Conservation (phyloP, 2,888 invertebrate species). For the Pterostichus niger region DNA sequence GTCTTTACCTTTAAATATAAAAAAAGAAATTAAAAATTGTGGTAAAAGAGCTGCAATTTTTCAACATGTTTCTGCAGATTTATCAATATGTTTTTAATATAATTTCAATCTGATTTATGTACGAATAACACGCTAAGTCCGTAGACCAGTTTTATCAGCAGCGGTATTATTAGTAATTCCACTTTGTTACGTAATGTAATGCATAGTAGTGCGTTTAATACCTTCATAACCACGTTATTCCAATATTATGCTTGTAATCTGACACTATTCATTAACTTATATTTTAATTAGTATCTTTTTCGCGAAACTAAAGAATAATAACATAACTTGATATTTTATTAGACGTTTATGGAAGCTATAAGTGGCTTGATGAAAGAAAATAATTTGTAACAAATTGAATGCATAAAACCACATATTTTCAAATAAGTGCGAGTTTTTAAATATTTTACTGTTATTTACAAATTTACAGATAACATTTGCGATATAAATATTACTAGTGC, state of each 20-base stretch:
- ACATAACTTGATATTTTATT: too few species aligned
- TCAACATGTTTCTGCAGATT: slow-evolving; percentile 50
- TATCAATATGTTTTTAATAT: slow-evolving; percentile 62
- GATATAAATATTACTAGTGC: slow-evolving; percentile 5
- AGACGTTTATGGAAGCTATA: too few species aligned
- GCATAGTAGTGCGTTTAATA: slow-evolving; percentile 33
- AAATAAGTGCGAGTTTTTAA: background rate
- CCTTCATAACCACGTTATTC: slow-evolving; percentile 1
- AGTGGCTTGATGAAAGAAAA: too few species aligned
- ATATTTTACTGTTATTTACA: background rate
- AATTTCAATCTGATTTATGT: slow-evolving; percentile 62
- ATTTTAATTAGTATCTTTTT: background rate
- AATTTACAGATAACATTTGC: too few species aligned
- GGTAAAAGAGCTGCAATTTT: slow-evolving; percentile 44
- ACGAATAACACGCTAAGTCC: slow-evolving; percentile 32
- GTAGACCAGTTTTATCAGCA: slow-evolving; percentile 52
- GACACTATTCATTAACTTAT: too few species aligned
- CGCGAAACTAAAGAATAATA: too few species aligned
- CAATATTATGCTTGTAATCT: background rate
- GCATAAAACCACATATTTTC: background rate
- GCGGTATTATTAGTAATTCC: slow-evolving; percentile 50
- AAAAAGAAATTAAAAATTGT: slow-evolving; percentile 19
- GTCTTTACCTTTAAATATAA: slow-evolving; percentile 40
- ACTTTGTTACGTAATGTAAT: slow-evolving; percentile 52
- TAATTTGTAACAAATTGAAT: background rate